phyloP scores from a whole-genome alignment of 2,797 vertebrate species.

The Siniperca obscura region DNA sequence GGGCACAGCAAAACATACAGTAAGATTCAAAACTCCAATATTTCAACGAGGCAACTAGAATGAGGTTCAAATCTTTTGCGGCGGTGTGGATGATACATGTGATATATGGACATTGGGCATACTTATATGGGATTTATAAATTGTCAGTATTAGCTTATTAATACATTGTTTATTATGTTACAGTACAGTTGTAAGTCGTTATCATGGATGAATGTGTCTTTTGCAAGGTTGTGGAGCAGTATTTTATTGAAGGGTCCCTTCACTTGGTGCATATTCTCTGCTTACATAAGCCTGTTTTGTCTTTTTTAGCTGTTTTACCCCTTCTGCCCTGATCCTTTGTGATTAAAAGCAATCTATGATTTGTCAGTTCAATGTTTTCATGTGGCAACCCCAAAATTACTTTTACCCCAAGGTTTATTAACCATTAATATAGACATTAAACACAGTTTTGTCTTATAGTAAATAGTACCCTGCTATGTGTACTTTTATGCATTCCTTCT shows the following conservation, averaged over 20 bases:
- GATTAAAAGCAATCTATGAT: neutral
- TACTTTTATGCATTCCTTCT: neutral
- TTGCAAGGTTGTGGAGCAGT: neutral
- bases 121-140: neutral
- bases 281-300: neutral
- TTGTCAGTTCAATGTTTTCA: neutral
- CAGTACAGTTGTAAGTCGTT: neutral
- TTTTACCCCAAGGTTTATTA: neutral
- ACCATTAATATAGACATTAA: neutral
- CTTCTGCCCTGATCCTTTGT: neutral
- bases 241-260: neutral
- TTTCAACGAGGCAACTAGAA: neutral
- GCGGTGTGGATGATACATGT: neutral
- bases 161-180: neutral
- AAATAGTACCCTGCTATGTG: neutral
- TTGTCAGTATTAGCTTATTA: neutral
- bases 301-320: neutral
- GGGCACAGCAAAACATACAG: neutral
- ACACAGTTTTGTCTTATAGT: neutral
- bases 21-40: conserved; percentile 14
- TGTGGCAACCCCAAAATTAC: neutral
- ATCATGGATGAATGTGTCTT: neutral
- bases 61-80: neutral
- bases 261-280: neutral
- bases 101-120: neutral